Base-by-base conservation (phyloP, 2,888 invertebrate genomes). In the Melanchra persicariae region DNA sequence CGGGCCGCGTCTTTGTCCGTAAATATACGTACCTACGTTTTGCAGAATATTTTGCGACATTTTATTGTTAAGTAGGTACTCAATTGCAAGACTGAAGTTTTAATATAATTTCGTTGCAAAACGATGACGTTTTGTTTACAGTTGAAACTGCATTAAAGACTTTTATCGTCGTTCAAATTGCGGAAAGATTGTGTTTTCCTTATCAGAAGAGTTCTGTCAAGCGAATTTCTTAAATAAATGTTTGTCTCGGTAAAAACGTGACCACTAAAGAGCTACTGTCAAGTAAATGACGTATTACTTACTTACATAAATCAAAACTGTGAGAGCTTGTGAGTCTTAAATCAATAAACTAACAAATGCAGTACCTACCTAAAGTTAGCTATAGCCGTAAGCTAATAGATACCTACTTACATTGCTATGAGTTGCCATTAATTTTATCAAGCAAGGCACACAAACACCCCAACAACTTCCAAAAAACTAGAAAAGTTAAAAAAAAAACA, bases 131-230 rank as follows among this genome's bases (percentile, higher is more conserved):
- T 76, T 66, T 76, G 43, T 81, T 81, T 70, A 49, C 65, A 60
- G 22, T 60, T 66, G 51, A 10, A 63, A 66, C 12, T 63, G 70
- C 66, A 66, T 52, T 57, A 43, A 70, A 76, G 45, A 66, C 54
- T 76, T 75, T 71, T 68, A 77, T 81, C 64, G 60, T 57, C 26
- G 81, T 70, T 70, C 57, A 76, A 70, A 76, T 76, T 81, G 77
- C 78, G 66, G 57, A 76, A 66, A 76, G 71, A 81, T 73, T 70
- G 69, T 70, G 59, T 34, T 57, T 22, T 57, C 37, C 37, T 57
- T 81, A 80, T 76, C 81, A 65, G 81, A 65, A 49, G 19, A n/a
- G 22, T 72, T 40, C 19, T 40, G 8, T n/a, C 4, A 61, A 61
- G 52, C 15, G 52, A 22, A 37, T 54, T 47, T 45, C 37, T 45